Conservation (phyloP, 2,888 invertebrate genomes). For the Diplolepis rosae region DNA sequence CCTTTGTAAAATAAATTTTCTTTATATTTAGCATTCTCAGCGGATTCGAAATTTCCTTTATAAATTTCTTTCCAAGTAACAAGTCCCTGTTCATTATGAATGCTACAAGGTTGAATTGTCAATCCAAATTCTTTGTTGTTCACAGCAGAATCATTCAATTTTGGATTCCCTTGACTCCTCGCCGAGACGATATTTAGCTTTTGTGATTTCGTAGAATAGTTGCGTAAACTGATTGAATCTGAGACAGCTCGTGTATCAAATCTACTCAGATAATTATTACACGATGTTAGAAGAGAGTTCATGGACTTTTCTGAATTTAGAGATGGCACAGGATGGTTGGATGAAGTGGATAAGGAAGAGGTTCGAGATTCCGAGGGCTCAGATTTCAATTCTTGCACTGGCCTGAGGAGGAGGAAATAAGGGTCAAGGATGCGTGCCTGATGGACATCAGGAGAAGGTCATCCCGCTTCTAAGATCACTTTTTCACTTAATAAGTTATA, state of each 20-base stretch:
- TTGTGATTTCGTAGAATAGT: slow-evolving; percentile 39
- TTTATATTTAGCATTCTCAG: too few species aligned
- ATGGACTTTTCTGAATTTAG: slow-evolving; percentile 33
- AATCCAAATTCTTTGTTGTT: slow-evolving; percentile 66
- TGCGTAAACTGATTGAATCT: slow-evolving; percentile 20
- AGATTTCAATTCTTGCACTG: slow-evolving; percentile 49
- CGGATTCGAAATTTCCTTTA: slow-evolving; percentile 31
- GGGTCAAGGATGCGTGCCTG: slow-evolving; percentile 55
- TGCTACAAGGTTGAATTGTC: slow-evolving; percentile 53
- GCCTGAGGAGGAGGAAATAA: slow-evolving; percentile 61
- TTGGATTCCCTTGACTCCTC: slow-evolving; percentile 53
- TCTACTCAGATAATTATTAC: slow-evolving; percentile 1
- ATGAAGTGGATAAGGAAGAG: slow-evolving; percentile 33
- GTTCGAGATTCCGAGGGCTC: slow-evolving; percentile 45
- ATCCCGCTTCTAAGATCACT: slow-evolving; percentile 32
- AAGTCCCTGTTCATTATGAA: slow-evolving; percentile 38
- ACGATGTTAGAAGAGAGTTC: not conserved
- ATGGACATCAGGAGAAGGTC: slow-evolving; percentile 61
- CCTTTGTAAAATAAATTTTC: slow-evolving; percentile 42
- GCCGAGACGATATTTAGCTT: slow-evolving; percentile 22
- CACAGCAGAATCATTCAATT: slow-evolving; percentile 69
- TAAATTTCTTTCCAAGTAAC: slow-evolving; percentile 60
- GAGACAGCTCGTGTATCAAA: not conserved
- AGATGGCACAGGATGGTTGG: slow-evolving; percentile 36
- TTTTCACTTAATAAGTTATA: not conserved